A percentile compares a stretch with the other conserved stretches of the same genome.
Conservation (phyloP, 2,888 invertebrate genomes). For the Rhopalosiphum nymphaeae region DNA sequence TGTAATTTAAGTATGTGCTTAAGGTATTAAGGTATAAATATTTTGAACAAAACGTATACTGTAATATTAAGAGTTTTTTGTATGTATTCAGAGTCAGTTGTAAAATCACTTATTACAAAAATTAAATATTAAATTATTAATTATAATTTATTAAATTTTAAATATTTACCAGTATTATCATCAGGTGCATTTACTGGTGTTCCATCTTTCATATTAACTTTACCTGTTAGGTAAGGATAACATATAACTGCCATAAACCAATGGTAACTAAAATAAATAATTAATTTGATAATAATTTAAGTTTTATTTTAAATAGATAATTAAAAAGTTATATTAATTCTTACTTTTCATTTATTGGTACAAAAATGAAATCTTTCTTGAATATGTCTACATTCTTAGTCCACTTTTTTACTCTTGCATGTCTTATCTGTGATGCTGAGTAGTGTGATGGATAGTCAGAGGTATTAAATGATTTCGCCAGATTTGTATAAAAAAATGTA, state of each 20-base stretch:
- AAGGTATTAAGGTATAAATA: neutral
- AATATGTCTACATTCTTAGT: slow-evolving; percentile 97
- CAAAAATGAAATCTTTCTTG: slow-evolving; percentile 94
- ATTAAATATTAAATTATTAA: neutral
- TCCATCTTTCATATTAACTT: slow-evolving; percentile 53
- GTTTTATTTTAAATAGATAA: neutral
- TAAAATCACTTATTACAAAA: neutral
- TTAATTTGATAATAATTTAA: slow-evolving; percentile 71
- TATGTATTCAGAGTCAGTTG: neutral
- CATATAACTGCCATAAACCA: slow-evolving; percentile 99
- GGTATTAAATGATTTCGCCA: neutral
- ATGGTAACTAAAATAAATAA: slow-evolving; percentile 76
- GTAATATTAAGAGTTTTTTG: neutral
- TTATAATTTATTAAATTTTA: neutral
- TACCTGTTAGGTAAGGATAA: slow-evolving; percentile 85
- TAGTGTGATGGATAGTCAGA: no score
- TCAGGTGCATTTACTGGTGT: slow-evolving; percentile 26
- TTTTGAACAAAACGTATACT: neutral
- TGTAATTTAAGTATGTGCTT: neutral
- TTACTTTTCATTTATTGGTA: slow-evolving; percentile 97
- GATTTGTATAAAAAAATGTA: slow-evolving; percentile 44
- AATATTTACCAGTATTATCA: neutral
- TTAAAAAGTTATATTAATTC: slow-evolving; percentile 67
- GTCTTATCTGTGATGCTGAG: slow-evolving; percentile 81
- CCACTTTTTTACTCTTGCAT: slow-evolving; percentile 93